phyloP scores from a whole-genome alignment of 2,888 invertebrate species.

The Agapostemon virescens region DNA sequence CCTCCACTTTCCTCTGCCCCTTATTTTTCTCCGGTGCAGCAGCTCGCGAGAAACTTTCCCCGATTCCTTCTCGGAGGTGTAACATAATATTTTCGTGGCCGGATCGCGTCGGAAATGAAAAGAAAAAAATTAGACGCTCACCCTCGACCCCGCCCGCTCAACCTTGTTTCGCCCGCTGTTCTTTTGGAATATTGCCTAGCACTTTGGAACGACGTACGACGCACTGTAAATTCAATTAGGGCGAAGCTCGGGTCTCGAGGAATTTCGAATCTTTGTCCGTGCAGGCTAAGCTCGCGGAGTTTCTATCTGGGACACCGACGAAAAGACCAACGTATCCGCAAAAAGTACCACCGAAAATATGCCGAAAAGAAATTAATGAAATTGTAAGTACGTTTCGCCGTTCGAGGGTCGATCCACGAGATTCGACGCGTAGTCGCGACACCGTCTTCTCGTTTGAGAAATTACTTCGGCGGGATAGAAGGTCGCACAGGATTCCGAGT shows the following conservation, averaged over 20 bases:
- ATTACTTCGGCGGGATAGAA: not conserved
- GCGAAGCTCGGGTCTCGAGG: not conserved
- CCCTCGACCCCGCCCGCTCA: not conserved
- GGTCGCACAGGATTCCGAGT: not conserved
- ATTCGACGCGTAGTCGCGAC: not conserved
- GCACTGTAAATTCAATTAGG: not conserved
- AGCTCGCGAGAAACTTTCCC: constrained; percentile 56
- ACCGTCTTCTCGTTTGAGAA: not conserved
- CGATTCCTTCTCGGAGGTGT: constrained; percentile 59
- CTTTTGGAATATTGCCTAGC: not conserved
- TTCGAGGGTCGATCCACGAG: not conserved
- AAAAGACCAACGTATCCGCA: too few species aligned
- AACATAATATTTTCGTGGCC: constrained; percentile 64
- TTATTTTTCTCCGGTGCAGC: constrained; percentile 54
- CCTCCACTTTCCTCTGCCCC: constrained; percentile 56
- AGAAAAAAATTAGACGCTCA: constrained; percentile 32
- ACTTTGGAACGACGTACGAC: not conserved
- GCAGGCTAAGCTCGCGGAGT: not conserved
- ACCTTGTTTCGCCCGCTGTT: constrained; percentile 1
- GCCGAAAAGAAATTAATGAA: too few species aligned
- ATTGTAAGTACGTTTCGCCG: too few species aligned
- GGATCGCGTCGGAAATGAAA: constrained; percentile 29
- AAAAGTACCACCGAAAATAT: too few species aligned
- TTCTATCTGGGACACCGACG: too few species aligned
- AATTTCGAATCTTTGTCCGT: not conserved